Percentiles rank a stretch among this genome's conserved stretches.
Conservation (phyloP, 2,888 invertebrate genomes). For the Diaphora mendica region DNA sequence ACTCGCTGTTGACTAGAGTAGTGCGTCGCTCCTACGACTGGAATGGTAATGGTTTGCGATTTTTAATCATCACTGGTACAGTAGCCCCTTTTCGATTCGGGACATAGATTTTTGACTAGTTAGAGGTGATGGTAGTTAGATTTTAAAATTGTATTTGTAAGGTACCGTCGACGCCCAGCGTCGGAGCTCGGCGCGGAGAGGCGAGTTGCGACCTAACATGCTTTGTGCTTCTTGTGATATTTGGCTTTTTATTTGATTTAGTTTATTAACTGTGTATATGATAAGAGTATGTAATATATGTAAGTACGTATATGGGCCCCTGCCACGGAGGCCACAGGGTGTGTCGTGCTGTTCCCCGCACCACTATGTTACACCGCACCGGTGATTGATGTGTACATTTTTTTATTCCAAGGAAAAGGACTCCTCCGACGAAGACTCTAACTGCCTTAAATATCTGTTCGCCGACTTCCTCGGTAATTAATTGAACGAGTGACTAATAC, state of each 20-base stretch:
- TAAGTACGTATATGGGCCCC: conserved; percentile 28
- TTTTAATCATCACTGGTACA: conserved; percentile 67
- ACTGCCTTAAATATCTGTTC: conserved; percentile 91
- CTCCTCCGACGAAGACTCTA: conserved; percentile 86
- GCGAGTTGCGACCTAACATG: conserved; percentile 54
- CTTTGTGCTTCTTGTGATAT: conserved; percentile 83
- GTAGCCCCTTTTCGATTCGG: conserved; percentile 65
- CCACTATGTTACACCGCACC: conserved; percentile 37
- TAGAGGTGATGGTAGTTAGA: conserved; percentile 81
- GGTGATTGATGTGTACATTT: conserved; percentile 71
- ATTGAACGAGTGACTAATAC: conserved; percentile 38
- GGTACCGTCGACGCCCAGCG: conserved; percentile 14
- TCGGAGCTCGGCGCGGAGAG: conserved; percentile 23
- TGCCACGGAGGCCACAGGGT: conserved; percentile 48
- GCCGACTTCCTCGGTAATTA: conserved; percentile 89
- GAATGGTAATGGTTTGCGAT: conserved; percentile 81
- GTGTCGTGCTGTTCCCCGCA: conserved; percentile 36
- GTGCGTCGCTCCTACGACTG: conserved; percentile 67
- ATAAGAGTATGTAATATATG: conserved; percentile 36
- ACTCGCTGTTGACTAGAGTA: conserved; percentile 72
- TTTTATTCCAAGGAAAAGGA: conserved; percentile 79
- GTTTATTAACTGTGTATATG: conserved; percentile 56
- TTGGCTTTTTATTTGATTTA: conserved; percentile 81
- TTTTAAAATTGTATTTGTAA: conserved; percentile 41
- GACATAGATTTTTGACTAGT: conserved; percentile 66